A percentile compares a stretch with the other conserved stretches of the same genome.
Evolutionary conservation across 1,140 invertebrate species (phyloP).

Genomic region (Delia radicum): DNA sequence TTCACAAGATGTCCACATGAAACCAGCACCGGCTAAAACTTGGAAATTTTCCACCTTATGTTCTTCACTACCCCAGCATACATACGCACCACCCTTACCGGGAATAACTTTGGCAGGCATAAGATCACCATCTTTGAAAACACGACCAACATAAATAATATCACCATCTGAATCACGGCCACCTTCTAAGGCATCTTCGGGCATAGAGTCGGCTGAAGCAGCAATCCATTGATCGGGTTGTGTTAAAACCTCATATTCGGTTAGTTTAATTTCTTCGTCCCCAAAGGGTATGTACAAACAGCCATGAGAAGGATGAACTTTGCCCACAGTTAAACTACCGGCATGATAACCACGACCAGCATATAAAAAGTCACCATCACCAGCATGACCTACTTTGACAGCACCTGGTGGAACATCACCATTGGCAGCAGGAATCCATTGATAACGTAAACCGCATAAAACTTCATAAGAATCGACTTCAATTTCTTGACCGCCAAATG

Average conservation of each 20-base stretch:
- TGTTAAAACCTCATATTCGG: slow-evolving; percentile 44
- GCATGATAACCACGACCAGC: slow-evolving; percentile 64
- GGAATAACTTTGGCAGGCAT: slow-evolving; percentile 56
- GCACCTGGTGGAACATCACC: slow-evolving; percentile 61
- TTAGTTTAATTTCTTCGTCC: slow-evolving; percentile 62
- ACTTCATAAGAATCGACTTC: slow-evolving; percentile 53
- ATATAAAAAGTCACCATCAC: slow-evolving; percentile 65
- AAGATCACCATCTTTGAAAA: slow-evolving; percentile 52
- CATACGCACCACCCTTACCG: slow-evolving; percentile 52
- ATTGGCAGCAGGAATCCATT: slow-evolving; percentile 57
- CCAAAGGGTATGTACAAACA: slow-evolving; percentile 71
- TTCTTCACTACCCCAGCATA: slow-evolving; percentile 55
- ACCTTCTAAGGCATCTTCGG: slow-evolving; percentile 53
- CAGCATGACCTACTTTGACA: slow-evolving; percentile 60
- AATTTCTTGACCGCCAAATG: slow-evolving; percentile 41
- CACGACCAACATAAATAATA: slow-evolving; percentile 57
- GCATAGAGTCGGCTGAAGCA: slow-evolving; percentile 36
- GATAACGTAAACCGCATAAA: slow-evolving; percentile 56
- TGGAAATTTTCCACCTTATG: slow-evolving; percentile 55
- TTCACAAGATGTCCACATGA: slow-evolving; percentile 57
- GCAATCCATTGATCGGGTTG: slow-evolving; percentile 40
- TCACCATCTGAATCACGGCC: slow-evolving; percentile 57
- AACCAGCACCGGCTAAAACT: slow-evolving; percentile 54
- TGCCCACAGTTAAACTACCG: slow-evolving; percentile 70
- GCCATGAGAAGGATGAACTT: slow-evolving; percentile 70